Conservation (phyloP, 2,113 vertebrate species). For the Pyrgilauda ruficollis region DNA sequence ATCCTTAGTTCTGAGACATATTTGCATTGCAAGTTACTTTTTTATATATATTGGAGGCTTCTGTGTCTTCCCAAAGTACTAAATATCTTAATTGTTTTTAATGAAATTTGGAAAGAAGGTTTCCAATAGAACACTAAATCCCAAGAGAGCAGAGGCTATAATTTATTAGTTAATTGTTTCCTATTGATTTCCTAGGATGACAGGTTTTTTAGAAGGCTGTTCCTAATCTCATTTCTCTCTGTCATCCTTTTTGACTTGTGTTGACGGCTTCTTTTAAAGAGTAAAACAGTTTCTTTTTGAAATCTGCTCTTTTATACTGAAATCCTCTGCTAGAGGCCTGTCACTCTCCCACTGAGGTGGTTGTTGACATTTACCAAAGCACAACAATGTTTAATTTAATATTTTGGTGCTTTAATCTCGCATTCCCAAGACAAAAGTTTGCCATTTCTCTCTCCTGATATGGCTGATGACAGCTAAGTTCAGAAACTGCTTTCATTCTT, state of each 20-base stretch:
- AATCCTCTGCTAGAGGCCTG: constrained; percentile 2
- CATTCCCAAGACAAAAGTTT: background rate
- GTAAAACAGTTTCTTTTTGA: constrained; percentile 22
- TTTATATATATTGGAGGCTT: background rate
- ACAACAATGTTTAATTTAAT: constrained; percentile 51
- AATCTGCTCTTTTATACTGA: constrained; percentile 20
- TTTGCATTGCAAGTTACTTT: background rate
- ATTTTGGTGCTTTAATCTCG: constrained; percentile 43
- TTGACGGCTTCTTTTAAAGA: constrained; percentile 51
- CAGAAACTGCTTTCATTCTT: background rate
- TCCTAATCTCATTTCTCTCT: constrained; percentile 35
- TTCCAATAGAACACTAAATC: background rate
- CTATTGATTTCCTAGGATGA: background rate
- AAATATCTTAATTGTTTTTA: background rate
- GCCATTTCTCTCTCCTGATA: background rate
- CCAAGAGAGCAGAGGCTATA: background rate
- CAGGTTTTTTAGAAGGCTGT: background rate
- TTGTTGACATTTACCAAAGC: constrained; percentile 65
- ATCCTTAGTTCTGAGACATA: background rate
- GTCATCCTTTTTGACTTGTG: constrained; percentile 18
- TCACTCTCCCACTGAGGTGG: background rate
- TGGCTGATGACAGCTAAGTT: background rate
- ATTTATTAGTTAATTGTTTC: constrained; percentile 16
- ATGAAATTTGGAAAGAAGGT: background rate
- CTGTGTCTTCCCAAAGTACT: background rate